Evolutionary conservation across 2,797 vertebrate genomes (phyloP).

Genomic region (Poecile montanus): DNA sequence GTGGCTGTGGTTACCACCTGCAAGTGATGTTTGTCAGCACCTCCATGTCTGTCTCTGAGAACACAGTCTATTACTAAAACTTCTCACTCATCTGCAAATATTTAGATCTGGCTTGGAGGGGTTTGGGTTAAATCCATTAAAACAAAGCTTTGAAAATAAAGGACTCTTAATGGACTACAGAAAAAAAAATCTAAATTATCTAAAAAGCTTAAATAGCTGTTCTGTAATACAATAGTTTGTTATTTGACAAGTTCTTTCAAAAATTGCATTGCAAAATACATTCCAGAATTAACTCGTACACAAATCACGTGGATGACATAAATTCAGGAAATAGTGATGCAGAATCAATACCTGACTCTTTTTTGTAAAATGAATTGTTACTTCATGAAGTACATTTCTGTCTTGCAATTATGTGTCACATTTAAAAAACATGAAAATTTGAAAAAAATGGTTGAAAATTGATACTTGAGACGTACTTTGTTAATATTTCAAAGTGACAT

Average conservation of each 20-base stretch:
- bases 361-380: neutral
- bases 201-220: neutral
- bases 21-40: neutral
- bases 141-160: neutral
- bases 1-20: neutral
- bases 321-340: neutral
- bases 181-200: neutral
- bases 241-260: neutral
- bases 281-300: neutral
- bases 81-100: neutral
- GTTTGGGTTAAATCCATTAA: neutral
- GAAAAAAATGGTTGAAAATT: neutral
- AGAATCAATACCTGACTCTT: neutral
- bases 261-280: neutral
- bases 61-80: neutral
- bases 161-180: neutral
- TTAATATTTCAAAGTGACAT: neutral
- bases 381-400: neutral
- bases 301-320: neutral
- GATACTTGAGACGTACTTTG: neutral
- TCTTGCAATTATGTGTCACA: neutral
- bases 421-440: neutral
- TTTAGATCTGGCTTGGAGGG: rapidly evolving
- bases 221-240: neutral
- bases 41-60: neutral